Evolutionary conservation across 2,888 invertebrate species (phyloP).

Genomic region (Schizotus pectinicornis): DNA sequence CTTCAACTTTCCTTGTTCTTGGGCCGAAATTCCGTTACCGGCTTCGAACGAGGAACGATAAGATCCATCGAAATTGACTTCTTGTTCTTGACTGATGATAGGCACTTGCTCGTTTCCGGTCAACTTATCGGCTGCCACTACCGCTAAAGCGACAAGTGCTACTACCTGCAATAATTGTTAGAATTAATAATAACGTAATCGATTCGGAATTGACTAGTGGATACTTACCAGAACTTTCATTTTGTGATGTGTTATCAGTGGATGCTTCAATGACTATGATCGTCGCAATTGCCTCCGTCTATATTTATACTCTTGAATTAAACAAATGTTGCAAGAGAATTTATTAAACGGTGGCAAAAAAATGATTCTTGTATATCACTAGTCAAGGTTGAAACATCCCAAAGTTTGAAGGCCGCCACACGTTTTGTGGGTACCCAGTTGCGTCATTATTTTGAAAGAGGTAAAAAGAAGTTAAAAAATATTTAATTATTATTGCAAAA

Average conservation of each 20-base stretch:
- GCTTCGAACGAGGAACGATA: slow-evolving; percentile 60
- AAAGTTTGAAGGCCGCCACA: too few relatives aligned
- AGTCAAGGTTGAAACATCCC: too few relatives aligned
- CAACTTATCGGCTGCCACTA: slow-evolving; percentile 34
- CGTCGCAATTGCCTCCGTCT: neutral
- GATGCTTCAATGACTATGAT: neutral
- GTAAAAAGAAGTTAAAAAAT: neutral
- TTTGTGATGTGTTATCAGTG: slow-evolving; percentile 10
- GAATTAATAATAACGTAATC: neutral
- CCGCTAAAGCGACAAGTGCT: slow-evolving; percentile 15
- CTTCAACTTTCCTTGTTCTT: slow-evolving; percentile 54
- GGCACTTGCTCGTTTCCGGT: slow-evolving; percentile 37
- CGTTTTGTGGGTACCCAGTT: too few relatives aligned
- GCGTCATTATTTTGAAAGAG: neutral
- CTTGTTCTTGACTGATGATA: slow-evolving; percentile 52
- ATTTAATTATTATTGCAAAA: too few relatives aligned
- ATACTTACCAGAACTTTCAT: too few relatives aligned
- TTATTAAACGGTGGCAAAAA: neutral
- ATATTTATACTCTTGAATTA: slow-evolving; percentile 10
- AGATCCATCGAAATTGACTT: slow-evolving; percentile 60
- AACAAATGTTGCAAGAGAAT: slow-evolving; percentile 9
- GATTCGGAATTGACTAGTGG: neutral
- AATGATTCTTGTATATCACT: neutral
- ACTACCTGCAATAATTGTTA: slow-evolving; percentile 6
- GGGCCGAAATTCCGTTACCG: slow-evolving; percentile 59